Evolutionary conservation across 2,888 invertebrate species (phyloP).

Genomic region (Thymelicus lineola): DNA sequence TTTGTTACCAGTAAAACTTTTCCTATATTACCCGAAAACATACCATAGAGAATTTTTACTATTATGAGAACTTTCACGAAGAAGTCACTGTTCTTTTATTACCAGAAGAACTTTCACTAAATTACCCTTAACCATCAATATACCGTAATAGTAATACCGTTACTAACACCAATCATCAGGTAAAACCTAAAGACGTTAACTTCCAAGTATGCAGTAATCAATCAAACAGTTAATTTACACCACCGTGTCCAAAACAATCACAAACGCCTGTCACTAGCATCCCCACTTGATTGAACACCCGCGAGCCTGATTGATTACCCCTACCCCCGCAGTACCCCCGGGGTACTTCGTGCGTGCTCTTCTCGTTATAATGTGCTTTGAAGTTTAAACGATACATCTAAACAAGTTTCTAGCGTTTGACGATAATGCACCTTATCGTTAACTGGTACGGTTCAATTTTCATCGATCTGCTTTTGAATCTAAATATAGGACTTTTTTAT

Average conservation of each 20-base stretch:
- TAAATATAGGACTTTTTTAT: too few species aligned
- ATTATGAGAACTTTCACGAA: too few species aligned
- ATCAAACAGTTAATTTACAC: conserved; percentile 21
- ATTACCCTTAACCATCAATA: too few species aligned
- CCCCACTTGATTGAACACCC: conserved; percentile 32
- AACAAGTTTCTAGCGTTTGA: neutral
- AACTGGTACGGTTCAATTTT: neutral
- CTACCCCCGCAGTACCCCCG: neutral
- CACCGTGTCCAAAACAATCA: conserved; percentile 31
- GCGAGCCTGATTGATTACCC: conserved; percentile 32
- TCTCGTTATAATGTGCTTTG: conserved; percentile 19
- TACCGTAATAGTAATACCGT: too few species aligned
- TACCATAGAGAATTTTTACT: too few species aligned
- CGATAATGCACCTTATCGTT: neutral
- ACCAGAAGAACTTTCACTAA: too few species aligned
- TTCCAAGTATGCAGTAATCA: conserved; percentile 13
- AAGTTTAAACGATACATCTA: conserved; percentile 12
- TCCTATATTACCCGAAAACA: too few species aligned
- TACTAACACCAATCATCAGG: too few species aligned
- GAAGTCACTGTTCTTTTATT: too few species aligned
- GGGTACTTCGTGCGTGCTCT: conserved; percentile 16
- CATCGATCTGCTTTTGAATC: too few species aligned
- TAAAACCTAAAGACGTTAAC: neutral
- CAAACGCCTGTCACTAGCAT: conserved; percentile 24
- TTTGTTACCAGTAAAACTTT: too few species aligned